Percentiles rank a stretch among this genome's conserved stretches.
These are phyloP conservation scores for Muschampia plurimacula DNA, from an alignment of 2,888 invertebrate genomes.

Conservation along the genomic window DNA sequence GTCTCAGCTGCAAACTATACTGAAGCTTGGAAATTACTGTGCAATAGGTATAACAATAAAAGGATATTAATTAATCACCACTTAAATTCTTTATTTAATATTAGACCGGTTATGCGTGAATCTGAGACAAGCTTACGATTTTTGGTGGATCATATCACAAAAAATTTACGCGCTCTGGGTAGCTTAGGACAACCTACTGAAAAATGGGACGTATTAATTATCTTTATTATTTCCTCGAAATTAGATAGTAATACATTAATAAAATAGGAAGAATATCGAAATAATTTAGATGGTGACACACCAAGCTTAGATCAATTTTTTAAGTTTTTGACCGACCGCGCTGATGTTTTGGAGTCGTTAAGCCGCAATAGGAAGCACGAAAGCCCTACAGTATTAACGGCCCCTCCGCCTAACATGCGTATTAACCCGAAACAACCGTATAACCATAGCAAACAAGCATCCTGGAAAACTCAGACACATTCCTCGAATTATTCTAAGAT, in stretches of 20 bases:
- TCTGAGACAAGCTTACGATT: constrained; percentile 45
- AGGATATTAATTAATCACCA: constrained; percentile 43
- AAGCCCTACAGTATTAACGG: not conserved
- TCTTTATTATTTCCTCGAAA: constrained; percentile 45
- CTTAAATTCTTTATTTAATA: constrained; percentile 46
- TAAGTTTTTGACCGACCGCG: constrained; percentile 48
- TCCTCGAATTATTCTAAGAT: constrained; percentile 8
- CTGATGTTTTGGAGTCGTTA: constrained; percentile 47
- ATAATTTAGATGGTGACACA: constrained; percentile 30
- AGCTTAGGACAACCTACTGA: constrained; percentile 42
- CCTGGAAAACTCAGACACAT: no score
- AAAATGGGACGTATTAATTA: constrained; percentile 42
- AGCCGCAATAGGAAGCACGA: constrained; percentile 31
- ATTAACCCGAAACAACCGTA: no score
- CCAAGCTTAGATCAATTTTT: constrained; percentile 47
- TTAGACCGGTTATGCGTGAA: constrained; percentile 42
- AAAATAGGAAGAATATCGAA: constrained; percentile 50
- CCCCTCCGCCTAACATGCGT: no score
- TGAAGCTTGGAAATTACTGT: constrained; percentile 47
- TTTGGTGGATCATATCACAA: constrained; percentile 48
- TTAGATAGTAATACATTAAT: constrained; percentile 42
- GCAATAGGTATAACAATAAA: constrained; percentile 46
- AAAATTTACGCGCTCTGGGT: constrained; percentile 47
- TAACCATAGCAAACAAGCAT: no score
- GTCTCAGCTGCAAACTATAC: constrained; percentile 44